Percentiles rank a stretch among this genome's conserved stretches.
Conservation (phyloP, 2,797 vertebrate genomes). For the Heliangelus exortis region DNA sequence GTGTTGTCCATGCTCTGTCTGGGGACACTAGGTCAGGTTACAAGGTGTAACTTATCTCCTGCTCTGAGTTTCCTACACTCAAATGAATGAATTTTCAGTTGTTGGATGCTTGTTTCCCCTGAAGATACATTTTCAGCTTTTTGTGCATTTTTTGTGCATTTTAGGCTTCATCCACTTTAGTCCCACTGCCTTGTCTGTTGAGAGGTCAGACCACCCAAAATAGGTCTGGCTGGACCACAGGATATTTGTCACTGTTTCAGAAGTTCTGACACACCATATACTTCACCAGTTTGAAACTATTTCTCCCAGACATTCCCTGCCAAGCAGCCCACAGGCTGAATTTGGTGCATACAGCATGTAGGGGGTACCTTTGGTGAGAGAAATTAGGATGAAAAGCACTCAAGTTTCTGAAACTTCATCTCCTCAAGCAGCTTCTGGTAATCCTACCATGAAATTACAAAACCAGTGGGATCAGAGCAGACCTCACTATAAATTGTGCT, state of each 20-base stretch:
- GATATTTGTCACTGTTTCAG: not conserved
- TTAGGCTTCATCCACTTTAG: not conserved
- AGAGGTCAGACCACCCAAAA: not conserved
- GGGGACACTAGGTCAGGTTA: not conserved
- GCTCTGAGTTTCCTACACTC: not conserved
- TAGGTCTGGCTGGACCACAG: not conserved
- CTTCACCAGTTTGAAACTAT: not conserved
- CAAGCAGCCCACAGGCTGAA: fast-evolving
- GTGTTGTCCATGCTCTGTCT: not conserved
- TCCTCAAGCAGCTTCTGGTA: slow-evolving; percentile 31
- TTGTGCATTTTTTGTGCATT: not conserved
- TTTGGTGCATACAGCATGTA: not conserved
- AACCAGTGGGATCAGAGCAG: slow-evolving; percentile 19
- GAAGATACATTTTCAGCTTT: not conserved
- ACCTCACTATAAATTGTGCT: not conserved
- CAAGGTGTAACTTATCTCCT: too few relatives aligned
- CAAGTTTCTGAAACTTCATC: slow-evolving; percentile 10
- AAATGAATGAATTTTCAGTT: not conserved
- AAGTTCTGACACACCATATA: not conserved
- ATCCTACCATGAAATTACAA: slow-evolving; percentile 58
- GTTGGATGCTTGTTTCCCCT: not conserved
- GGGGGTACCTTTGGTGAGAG: not conserved
- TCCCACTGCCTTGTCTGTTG: fast-evolving
- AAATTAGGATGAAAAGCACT: not conserved
- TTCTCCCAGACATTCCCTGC: not conserved